Evolutionary conservation across 1,140 invertebrate genomes (phyloP).

Genomic region (Anastrepha ludens): DNA sequence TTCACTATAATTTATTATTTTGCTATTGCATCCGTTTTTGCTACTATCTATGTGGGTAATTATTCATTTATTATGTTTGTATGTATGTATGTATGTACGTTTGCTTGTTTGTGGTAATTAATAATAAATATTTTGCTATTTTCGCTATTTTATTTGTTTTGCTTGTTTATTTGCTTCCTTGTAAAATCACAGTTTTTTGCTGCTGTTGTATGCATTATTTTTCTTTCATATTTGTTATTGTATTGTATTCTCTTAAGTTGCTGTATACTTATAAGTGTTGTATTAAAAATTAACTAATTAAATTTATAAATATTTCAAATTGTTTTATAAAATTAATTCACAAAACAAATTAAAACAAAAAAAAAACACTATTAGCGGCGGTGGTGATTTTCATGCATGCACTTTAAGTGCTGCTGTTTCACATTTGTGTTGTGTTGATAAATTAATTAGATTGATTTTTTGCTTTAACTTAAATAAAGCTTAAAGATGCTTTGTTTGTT

Average conservation of each 20-base stretch:
- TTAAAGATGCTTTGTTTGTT: neutral
- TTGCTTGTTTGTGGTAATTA: constrained; percentile 29
- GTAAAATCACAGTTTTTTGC: constrained; percentile 50
- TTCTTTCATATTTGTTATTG: constrained; percentile 16
- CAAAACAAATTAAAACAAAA: constrained; percentile 1
- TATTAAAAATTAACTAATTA: constrained; percentile 47
- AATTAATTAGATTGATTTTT: neutral
- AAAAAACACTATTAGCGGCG: neutral
- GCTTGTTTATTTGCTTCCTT: constrained; percentile 33
- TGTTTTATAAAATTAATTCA: neutral
- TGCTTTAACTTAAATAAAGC: neutral
- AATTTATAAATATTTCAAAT: constrained; percentile 9
- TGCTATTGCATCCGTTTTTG: neutral
- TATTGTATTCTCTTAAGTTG: constrained; percentile 48
- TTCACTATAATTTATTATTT: neutral
- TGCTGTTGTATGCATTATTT: constrained; percentile 25
- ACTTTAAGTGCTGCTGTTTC: neutral
- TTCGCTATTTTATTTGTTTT: constrained; percentile 16
- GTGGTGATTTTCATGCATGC: neutral
- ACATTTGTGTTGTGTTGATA: no score
- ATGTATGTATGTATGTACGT: neutral
- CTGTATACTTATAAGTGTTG: constrained; percentile 47
- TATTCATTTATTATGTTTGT: neutral
- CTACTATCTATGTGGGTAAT: neutral
- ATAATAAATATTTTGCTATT: constrained; percentile 53